phyloP scores from a whole-genome alignment of 1,140 invertebrate genomes.

The Araneus ventricosus region DNA sequence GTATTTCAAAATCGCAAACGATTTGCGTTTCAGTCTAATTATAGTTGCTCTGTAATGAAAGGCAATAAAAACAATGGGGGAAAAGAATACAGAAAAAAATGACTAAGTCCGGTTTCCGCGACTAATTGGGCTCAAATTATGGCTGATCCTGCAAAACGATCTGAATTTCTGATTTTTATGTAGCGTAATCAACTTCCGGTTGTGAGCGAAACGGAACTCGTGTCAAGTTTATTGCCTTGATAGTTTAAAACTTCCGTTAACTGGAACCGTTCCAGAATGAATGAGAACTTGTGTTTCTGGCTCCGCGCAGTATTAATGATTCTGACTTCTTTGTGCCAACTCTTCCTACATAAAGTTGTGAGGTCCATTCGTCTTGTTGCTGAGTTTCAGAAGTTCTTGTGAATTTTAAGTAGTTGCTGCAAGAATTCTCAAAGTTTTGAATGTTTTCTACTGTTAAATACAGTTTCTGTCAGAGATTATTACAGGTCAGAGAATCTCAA shows the following conservation, averaged over 20 bases:
- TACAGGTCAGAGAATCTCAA: too few species aligned
- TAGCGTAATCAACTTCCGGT: not conserved
- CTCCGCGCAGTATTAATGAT: not conserved
- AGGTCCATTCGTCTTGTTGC: not conserved
- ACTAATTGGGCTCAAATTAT: not conserved
- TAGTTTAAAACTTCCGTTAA: constrained; percentile 14
- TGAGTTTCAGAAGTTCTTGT: not conserved
- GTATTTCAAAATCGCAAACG: not conserved
- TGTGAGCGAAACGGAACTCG: not conserved
- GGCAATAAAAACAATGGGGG: not conserved
- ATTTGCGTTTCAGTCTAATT: not conserved
- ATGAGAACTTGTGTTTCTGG: not conserved
- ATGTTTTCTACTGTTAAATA: not conserved
- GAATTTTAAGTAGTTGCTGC: not conserved
- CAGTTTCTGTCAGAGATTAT: not conserved
- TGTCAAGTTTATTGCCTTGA: not conserved
- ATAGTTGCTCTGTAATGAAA: not conserved
- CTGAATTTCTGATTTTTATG: not conserved
- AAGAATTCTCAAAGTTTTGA: not conserved
- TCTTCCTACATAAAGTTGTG: not conserved
- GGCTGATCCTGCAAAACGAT: not conserved
- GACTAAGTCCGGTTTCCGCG: not conserved
- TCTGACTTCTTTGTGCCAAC: not conserved
- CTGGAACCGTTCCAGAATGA: not conserved
- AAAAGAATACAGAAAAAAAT: not conserved